These are phyloP conservation scores for Malurus alboscapulatus DNA, from an alignment of 2,113 vertebrate species.

Conservation along the genomic window DNA sequence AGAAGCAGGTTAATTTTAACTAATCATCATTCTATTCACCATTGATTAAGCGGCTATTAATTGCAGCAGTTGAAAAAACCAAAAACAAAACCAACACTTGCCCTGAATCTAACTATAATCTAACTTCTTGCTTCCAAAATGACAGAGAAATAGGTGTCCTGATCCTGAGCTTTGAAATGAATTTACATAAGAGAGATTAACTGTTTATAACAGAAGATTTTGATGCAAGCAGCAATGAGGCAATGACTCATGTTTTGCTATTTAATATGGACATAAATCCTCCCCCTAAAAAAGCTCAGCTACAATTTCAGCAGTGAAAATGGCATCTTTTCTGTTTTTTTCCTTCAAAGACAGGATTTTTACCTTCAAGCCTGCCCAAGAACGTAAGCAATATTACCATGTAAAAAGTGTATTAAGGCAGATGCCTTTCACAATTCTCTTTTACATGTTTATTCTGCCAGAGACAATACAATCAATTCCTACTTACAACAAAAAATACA, in stretches of 20 bases:
- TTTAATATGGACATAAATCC: constrained; percentile 61
- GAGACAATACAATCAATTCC: neutral
- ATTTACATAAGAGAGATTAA: constrained; percentile 39
- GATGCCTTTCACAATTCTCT: neutral
- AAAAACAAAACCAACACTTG: neutral
- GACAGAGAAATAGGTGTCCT: neutral
- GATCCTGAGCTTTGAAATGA: constrained; percentile 4
- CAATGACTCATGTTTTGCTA: constrained; percentile 60
- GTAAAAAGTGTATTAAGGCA: neutral
- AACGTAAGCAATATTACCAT: neutral
- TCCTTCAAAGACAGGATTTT: constrained; percentile 11
- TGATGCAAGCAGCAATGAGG: constrained; percentile 22
- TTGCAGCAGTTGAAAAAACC: neutral
- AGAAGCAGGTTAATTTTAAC: neutral
- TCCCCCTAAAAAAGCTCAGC: constrained; percentile 55
- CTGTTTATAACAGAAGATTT: constrained; percentile 30
- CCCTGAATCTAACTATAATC: neutral
- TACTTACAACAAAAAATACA: neutral
- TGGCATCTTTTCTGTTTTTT: constrained; percentile 40
- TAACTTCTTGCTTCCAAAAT: neutral
- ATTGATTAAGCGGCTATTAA: neutral
- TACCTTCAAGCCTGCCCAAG: neutral
- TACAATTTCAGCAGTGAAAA: constrained; percentile 51
- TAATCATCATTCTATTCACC: neutral
- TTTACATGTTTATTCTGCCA: neutral